Percentiles rank a stretch among this genome's conserved stretches.
phyloP scores from a whole-genome alignment of 2,113 vertebrate species.

The Aleadryas rufinucha region DNA sequence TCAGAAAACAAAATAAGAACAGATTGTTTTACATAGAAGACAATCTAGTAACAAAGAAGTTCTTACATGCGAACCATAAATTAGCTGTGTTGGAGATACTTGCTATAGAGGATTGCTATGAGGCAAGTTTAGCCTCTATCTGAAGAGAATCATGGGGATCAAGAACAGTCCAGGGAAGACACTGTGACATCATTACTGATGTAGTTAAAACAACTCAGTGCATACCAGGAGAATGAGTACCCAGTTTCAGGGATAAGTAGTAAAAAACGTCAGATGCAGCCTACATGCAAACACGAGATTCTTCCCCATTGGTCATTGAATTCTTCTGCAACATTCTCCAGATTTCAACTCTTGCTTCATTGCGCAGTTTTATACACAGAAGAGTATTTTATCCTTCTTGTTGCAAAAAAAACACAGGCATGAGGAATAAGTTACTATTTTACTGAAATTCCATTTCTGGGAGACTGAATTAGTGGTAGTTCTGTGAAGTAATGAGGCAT shows the following conservation, averaged over 20 bases:
- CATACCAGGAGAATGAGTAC: neutral
- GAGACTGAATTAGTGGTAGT: neutral
- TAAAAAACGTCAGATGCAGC: neutral
- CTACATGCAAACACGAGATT: neutral
- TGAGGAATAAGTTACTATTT: neutral
- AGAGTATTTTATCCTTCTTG: neutral
- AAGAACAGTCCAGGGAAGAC: neutral
- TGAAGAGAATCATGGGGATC: neutral
- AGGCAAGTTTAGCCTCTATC: neutral
- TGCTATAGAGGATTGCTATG: neutral
- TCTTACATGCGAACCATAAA: accelerated
- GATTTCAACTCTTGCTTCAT: neutral
- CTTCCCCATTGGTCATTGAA: neutral
- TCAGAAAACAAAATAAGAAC: neutral
- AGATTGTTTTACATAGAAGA: neutral
- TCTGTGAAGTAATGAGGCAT: neutral
- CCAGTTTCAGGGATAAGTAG: neutral
- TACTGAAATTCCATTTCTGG: neutral
- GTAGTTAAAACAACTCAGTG: neutral
- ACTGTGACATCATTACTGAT: neutral
- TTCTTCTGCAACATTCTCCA: neutral
- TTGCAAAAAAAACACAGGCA: neutral
- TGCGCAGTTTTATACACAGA: accelerated
- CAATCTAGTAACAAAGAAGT: neutral
- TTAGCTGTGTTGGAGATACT: neutral